Percentiles rank a stretch among this genome's conserved stretches.
phyloP scores from a whole-genome alignment of 2,113 vertebrate genomes.

The Vulpes ferrilata region DNA sequence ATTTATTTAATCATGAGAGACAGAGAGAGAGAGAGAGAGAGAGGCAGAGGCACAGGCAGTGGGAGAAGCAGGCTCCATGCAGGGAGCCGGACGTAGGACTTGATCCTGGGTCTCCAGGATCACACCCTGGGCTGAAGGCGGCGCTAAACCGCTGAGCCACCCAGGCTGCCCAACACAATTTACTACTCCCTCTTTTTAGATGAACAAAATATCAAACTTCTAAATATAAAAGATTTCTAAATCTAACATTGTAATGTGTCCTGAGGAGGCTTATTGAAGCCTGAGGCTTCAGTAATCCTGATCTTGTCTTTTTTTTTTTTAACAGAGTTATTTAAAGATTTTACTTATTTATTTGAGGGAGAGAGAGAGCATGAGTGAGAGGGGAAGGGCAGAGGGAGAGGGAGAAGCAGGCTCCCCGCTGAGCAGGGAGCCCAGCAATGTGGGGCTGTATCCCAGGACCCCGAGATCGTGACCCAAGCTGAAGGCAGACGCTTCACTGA shows the following conservation, averaged over 20 bases:
- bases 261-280: neutral
- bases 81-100: too few species aligned
- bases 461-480: neutral
- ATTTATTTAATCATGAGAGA: too few species aligned
- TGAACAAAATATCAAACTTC: slow-evolving; percentile 24
- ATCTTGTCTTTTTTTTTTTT: neutral
- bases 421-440: neutral
- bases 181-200: neutral
- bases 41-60: too few species aligned
- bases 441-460: neutral
- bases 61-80: too few species aligned
- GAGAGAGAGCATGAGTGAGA: neutral
- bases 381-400: neutral
- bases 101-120: too few species aligned
- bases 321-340: neutral
- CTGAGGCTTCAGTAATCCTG: neutral
- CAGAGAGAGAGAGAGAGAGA: too few species aligned
- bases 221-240: slow-evolving; percentile 35
- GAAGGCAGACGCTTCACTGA: neutral
- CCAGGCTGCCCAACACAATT: neutral
- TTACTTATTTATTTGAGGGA: neutral
- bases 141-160: too few species aligned
- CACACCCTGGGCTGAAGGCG: too few species aligned
- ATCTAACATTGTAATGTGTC: neutral
- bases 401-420: neutral